These are phyloP conservation scores for Aplodontia rufa DNA, from an alignment of 2,113 vertebrate genomes.

Conservation along the genomic window DNA sequence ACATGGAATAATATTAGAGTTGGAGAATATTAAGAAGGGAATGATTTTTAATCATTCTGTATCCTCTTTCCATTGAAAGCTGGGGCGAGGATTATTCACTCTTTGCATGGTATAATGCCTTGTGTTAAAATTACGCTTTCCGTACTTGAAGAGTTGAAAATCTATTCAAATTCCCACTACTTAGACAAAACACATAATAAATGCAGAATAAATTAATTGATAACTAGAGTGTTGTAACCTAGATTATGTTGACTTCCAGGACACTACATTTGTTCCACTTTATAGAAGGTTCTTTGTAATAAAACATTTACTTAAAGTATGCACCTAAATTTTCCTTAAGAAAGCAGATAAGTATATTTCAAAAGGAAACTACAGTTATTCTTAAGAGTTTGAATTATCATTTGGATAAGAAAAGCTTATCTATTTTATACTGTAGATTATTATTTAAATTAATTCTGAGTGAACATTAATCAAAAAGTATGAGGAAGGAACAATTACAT, in stretches of 20 bases:
- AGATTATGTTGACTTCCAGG: conserved; percentile 53
- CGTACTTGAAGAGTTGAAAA: conserved; percentile 38
- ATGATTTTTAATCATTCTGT: not conserved
- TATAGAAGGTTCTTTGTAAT: conserved; percentile 27
- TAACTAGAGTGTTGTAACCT: conserved; percentile 54
- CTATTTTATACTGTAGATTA: not conserved
- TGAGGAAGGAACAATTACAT: not conserved
- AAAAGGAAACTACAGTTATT: conserved; percentile 28
- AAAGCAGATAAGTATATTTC: conserved; percentile 24
- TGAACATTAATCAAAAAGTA: not conserved
- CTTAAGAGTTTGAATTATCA: conserved; percentile 34
- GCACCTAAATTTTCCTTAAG: conserved; percentile 19
- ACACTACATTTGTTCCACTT: not conserved
- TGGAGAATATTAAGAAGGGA: not conserved
- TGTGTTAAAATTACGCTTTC: conserved; percentile 49
- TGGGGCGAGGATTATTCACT: not conserved
- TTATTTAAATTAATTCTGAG: conserved; percentile 56
- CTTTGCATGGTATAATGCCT: conserved; percentile 10
- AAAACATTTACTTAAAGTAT: conserved; percentile 47
- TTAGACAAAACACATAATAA: not conserved
- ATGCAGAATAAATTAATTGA: conserved; percentile 53
- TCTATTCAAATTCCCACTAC: conserved; percentile 38
- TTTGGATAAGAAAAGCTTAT: not conserved
- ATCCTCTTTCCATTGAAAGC: not conserved
- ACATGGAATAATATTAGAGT: not conserved